Evolutionary conservation across 2,113 vertebrate genomes (phyloP).

Genomic region (Poeciliopsis occidentalis): DNA sequence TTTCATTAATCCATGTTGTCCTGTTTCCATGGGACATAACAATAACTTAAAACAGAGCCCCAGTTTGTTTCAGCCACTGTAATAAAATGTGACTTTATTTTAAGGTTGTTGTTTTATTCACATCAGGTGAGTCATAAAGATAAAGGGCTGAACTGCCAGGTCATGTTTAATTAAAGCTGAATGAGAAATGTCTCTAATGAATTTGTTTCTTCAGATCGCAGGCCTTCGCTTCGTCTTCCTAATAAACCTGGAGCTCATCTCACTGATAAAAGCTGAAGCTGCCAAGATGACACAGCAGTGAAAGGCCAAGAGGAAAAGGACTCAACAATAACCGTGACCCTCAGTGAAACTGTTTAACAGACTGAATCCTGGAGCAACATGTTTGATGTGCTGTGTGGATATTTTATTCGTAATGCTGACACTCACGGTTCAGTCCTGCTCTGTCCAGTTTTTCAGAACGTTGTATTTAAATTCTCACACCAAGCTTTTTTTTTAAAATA

Average conservation of each 20-base stretch:
- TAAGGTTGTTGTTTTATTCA: background rate
- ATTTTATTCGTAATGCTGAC: constrained; percentile 60
- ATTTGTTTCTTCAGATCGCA: constrained; percentile 83
- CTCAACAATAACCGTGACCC: constrained; percentile 6
- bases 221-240: constrained; percentile 95
- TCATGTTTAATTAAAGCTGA: background rate
- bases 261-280: constrained; percentile 93
- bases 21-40: too few species aligned
- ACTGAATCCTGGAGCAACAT: constrained; percentile 15
- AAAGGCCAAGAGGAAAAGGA: constrained; percentile 44
- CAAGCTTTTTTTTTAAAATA: constrained; percentile 55
- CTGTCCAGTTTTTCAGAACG: constrained; percentile 50
- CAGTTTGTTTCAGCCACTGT: background rate
- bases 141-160: background rate
- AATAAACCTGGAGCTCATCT: constrained; percentile 95
- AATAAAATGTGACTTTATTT: background rate
- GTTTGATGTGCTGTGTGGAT: constrained; percentile 43
- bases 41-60: too few species aligned
- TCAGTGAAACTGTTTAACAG: constrained; percentile 33
- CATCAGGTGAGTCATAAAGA: background rate
- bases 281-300: constrained; percentile 92
- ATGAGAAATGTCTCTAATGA: background rate
- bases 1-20: too few species aligned
- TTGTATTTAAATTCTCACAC: constrained; percentile 73
- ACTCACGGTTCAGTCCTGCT: constrained; percentile 38